These are phyloP conservation scores for Caradrina clavipalpis DNA, from an alignment of 2,888 invertebrate genomes.

Conservation along the genomic window DNA sequence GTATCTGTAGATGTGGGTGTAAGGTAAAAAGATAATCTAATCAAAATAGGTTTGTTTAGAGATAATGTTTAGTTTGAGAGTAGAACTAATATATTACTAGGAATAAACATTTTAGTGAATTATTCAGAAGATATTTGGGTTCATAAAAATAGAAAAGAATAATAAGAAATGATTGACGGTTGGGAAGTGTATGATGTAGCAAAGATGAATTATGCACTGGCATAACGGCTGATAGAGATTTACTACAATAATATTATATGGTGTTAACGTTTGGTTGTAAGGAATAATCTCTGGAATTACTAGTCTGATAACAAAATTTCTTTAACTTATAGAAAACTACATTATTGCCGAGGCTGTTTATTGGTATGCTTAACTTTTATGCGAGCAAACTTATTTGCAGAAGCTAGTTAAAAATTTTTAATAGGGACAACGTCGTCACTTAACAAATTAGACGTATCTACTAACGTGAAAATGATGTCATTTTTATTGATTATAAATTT, in stretches of 20 bases:
- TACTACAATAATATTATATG: not conserved
- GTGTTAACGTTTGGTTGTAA: no score
- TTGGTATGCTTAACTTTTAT: no score
- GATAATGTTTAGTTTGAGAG: slow-evolving; percentile 2
- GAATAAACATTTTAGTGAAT: not conserved
- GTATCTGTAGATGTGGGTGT: slow-evolving; percentile 2
- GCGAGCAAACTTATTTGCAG: no score
- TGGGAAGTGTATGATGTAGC: not conserved
- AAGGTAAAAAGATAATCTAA: slow-evolving; percentile 9
- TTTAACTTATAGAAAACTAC: no score
- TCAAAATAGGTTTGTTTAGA: slow-evolving; percentile 12
- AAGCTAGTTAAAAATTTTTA: no score
- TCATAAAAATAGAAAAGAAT: not conserved
- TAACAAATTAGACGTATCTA: no score
- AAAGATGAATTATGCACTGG: not conserved
- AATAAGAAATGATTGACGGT: not conserved
- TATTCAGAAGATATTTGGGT: not conserved
- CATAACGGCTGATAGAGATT: not conserved
- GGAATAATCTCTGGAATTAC: no score
- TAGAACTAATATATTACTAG: not conserved
- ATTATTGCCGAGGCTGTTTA: no score
- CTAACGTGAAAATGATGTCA: no score
- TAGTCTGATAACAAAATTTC: no score
- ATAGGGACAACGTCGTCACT: no score
- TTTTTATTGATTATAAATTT: no score